A percentile compares a stretch with the other conserved stretches of the same genome.
These are phyloP conservation scores for Aphis gossypii DNA, from an alignment of 1,140 invertebrate genomes.

Conservation along the genomic window DNA sequence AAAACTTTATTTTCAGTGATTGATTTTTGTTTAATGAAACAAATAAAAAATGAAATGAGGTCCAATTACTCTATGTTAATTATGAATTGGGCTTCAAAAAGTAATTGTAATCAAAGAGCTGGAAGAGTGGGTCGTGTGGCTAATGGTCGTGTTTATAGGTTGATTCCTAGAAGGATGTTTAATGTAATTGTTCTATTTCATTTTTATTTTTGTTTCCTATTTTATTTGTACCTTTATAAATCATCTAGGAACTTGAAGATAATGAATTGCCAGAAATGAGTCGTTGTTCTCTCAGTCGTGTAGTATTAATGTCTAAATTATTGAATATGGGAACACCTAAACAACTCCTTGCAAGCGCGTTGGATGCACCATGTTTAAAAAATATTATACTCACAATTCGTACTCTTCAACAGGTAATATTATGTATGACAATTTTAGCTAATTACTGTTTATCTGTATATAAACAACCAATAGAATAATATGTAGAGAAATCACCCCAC, in stretches of 20 bases:
- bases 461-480: background rate
- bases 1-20: conserved; percentile 74
- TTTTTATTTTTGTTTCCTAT: background rate
- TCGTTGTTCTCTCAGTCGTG: conserved; percentile 80
- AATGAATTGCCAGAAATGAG: conserved; percentile 75
- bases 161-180: conserved; percentile 81
- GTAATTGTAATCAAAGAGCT: conserved; percentile 87
- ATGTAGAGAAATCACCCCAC: background rate
- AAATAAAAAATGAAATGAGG: conserved; percentile 73
- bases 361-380: conserved; percentile 85
- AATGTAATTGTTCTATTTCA: conserved; percentile 64
- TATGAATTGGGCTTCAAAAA: conserved; percentile 86
- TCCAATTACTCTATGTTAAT: conserved; percentile 84
- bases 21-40: conserved; percentile 94
- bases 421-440: background rate
- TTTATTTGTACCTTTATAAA: background rate
- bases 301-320: conserved; percentile 85
- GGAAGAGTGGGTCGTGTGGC: conserved; percentile 88
- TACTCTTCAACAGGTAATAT: conserved; percentile 82
- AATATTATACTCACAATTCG: conserved; percentile 84
- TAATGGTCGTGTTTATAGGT: conserved; percentile 85
- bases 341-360: conserved; percentile 80
- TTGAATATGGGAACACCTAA: conserved; percentile 85
- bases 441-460: background rate
- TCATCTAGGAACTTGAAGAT: conserved; percentile 11